These are phyloP conservation scores for Gnathonemus longibarbis DNA, from an alignment of 2,113 vertebrate genomes.

Conservation along the genomic window DNA sequence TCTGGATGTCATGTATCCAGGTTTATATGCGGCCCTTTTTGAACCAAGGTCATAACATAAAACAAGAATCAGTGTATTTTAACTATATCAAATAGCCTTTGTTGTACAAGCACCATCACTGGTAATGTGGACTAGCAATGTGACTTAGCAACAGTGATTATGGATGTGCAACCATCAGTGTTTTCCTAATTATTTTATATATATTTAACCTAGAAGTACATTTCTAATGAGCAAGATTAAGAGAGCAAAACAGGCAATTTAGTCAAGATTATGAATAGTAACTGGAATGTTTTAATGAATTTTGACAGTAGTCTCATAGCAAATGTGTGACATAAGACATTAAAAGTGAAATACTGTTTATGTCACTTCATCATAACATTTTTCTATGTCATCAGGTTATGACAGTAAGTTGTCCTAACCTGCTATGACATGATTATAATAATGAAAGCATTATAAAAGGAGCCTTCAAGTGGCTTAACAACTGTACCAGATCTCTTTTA, in stretches of 20 bases:
- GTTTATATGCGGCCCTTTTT: too few relatives aligned
- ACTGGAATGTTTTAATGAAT: background rate
- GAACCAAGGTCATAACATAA: too few relatives aligned
- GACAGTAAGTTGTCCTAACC: background rate
- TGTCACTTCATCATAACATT: background rate
- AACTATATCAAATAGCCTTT: background rate
- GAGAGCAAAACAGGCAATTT: background rate
- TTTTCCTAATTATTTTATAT: background rate
- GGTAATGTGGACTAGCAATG: background rate
- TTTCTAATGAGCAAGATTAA: background rate
- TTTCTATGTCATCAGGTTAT: background rate
- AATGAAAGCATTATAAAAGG: background rate
- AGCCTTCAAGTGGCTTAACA: background rate
- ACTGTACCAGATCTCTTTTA: background rate
- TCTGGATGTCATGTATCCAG: too few relatives aligned
- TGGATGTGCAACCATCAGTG: background rate
- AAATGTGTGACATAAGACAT: background rate
- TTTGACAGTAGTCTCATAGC: background rate
- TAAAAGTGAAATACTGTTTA: background rate
- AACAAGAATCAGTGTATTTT: background rate
- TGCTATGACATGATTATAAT: background rate
- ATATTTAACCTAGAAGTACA: background rate
- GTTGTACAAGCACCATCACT: background rate
- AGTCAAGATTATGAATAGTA: background rate
- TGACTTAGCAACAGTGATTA: background rate